Conservation (phyloP, 2,113 vertebrate genomes). For the Mus spicilegus region DNA sequence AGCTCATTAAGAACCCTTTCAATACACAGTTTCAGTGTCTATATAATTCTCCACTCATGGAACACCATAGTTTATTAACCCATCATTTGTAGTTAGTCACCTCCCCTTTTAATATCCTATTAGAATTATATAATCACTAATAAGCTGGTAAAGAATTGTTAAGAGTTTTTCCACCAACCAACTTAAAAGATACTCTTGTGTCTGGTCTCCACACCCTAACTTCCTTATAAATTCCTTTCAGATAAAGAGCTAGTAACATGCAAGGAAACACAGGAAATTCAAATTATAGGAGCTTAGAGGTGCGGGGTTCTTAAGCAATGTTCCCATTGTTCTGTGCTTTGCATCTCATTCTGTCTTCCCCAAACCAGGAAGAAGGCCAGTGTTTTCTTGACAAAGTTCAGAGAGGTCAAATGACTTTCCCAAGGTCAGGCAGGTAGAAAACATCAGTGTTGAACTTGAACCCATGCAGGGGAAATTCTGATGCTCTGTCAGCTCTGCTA, state of each 20-base stretch:
- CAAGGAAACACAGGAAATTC: not conserved
- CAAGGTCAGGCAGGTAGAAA: not conserved
- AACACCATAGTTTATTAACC: not conserved
- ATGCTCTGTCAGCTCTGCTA: not conserved
- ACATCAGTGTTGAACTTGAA: not conserved
- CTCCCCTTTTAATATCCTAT: not conserved
- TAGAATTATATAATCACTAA: conserved; percentile 20
- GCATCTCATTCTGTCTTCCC: not conserved
- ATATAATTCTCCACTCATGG: not conserved
- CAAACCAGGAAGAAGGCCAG: not conserved
- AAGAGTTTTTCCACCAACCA: not conserved
- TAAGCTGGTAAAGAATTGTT: not conserved
- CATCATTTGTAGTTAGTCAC: not conserved
- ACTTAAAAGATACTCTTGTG: not conserved
- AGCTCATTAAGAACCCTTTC: conserved; percentile 35
- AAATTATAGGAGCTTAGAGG: not conserved
- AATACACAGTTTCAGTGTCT: conserved; percentile 25
- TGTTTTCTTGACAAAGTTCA: not conserved
- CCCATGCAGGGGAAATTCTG: not conserved
- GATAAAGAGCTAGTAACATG: not conserved
- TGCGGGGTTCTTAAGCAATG: not conserved
- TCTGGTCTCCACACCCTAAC: not conserved
- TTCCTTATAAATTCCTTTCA: not conserved
- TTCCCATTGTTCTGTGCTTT: not conserved
- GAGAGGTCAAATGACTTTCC: not conserved